Evolutionary conservation across 2,113 vertebrate genomes (phyloP).

Genomic region (Galemys pyrenaicus): DNA sequence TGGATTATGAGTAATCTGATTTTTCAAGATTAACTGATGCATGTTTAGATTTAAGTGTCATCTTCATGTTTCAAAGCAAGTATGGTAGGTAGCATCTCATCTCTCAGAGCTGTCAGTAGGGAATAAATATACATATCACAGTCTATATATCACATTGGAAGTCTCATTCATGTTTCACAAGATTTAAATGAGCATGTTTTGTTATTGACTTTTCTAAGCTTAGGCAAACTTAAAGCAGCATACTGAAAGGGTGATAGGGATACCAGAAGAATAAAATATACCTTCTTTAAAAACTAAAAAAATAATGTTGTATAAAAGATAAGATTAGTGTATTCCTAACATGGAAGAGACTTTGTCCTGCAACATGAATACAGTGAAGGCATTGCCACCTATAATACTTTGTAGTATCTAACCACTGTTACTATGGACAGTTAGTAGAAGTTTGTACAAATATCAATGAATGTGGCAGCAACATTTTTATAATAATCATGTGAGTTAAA

Average conservation of each 20-base stretch:
- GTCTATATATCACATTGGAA: background rate
- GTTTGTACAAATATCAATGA: too few relatives aligned
- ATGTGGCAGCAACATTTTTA: too few relatives aligned
- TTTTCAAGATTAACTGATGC: background rate
- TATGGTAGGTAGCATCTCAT: background rate
- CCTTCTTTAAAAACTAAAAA: constrained; percentile 15
- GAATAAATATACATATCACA: background rate
- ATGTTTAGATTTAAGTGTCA: background rate
- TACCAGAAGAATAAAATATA: background rate
- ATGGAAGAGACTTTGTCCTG: too few relatives aligned
- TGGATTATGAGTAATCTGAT: background rate
- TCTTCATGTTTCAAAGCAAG: background rate
- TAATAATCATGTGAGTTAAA: too few relatives aligned
- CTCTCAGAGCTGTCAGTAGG: background rate
- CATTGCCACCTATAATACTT: too few relatives aligned
- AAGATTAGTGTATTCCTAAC: too few relatives aligned
- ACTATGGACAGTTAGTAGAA: too few relatives aligned
- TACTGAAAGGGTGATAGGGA: background rate
- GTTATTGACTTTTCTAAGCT: background rate
- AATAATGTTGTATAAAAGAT: too few relatives aligned
- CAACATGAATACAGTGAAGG: too few relatives aligned
- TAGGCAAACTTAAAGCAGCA: background rate
- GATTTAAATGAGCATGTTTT: background rate
- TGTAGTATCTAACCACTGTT: too few relatives aligned
- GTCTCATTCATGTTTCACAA: background rate